These are phyloP conservation scores for Talpa occidentalis DNA, from an alignment of 2,113 vertebrate species.

Conservation along the genomic window DNA sequence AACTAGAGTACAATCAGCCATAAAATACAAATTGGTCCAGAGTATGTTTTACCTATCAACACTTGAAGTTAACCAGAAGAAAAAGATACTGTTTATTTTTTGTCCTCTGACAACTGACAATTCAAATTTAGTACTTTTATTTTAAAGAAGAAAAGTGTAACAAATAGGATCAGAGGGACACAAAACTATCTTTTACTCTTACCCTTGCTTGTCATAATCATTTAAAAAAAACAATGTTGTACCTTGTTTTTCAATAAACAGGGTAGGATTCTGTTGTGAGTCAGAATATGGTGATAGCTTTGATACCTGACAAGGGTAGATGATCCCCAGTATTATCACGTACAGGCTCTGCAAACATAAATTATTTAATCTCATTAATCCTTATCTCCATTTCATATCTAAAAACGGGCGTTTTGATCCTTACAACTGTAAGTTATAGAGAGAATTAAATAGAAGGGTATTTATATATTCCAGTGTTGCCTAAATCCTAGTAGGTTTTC, in stretches of 20 bases:
- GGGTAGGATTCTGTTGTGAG: neutral
- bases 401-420: neutral
- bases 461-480: neutral
- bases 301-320: neutral
- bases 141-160: neutral
- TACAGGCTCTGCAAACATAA: neutral
- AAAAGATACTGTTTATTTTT: neutral
- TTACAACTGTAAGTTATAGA: neutral
- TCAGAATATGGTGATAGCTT: neutral
- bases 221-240: neutral
- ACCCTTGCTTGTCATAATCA: neutral
- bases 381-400: neutral
- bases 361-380: neutral
- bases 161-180: neutral
- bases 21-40: neutral
- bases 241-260: neutral
- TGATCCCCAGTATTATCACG: neutral
- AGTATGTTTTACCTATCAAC: neutral
- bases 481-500: neutral
- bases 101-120: neutral
- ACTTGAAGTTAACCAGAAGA: neutral
- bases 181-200: conserved; percentile 16
- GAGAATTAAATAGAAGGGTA: neutral
- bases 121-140: neutral
- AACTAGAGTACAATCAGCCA: neutral